These are phyloP conservation scores for Caranx ignobilis DNA, from an alignment of 2,113 vertebrate species.

Conservation along the genomic window DNA sequence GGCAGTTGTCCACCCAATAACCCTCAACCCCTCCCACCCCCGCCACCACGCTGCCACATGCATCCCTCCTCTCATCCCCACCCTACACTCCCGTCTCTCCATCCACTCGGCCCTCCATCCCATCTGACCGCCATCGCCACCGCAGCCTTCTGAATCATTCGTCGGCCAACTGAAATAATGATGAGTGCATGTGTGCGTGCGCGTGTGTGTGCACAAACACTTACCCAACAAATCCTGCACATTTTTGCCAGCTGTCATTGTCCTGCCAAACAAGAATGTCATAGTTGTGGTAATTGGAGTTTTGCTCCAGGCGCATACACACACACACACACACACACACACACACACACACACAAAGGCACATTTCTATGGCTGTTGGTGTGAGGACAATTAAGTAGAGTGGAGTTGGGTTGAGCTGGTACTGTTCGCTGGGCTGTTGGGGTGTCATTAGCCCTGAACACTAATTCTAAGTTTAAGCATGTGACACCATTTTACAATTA, in stretches of 20 bases:
- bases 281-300: conserved; percentile 54
- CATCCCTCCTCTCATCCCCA: conserved; percentile 30
- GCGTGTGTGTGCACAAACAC: conserved; percentile 19
- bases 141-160: conserved; percentile 29
- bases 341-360: conserved; percentile 35
- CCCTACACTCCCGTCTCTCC: conserved; percentile 16
- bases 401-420: too few species aligned
- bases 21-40: conserved; percentile 51
- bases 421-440: neutral
- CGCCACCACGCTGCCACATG: conserved; percentile 38
- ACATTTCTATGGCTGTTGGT: neutral
- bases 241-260: conserved; percentile 52
- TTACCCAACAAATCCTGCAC: conserved; percentile 41
- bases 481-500: too few species aligned
- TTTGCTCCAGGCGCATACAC: conserved; percentile 43
- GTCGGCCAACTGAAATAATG: conserved; percentile 13
- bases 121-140: conserved; percentile 25
- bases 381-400: conserved; percentile 17
- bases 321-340: conserved; percentile 23
- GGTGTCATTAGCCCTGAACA: conserved; percentile 5
- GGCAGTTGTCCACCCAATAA: conserved; percentile 75
- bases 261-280: conserved; percentile 49
- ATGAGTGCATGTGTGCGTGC: conserved; percentile 11
- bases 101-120: conserved; percentile 29
- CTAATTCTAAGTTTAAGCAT: neutral